Base-by-base conservation (phyloP, 2,888 invertebrate genomes). In the Pocota personata region DNA sequence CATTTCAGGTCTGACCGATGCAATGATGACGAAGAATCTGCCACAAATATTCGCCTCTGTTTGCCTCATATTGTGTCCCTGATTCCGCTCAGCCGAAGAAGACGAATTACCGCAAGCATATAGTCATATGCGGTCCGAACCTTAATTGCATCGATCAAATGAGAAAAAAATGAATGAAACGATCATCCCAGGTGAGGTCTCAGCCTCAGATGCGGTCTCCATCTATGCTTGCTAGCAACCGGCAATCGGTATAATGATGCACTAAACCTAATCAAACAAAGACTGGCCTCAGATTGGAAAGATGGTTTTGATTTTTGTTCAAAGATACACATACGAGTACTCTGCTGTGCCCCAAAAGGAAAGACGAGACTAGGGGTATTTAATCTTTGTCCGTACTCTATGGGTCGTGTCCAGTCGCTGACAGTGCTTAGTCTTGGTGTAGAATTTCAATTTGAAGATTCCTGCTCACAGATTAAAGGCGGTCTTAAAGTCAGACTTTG, bases 41-140 rank as follows among this genome's bases (percentile, higher is more conserved):
- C 82, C 71, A 72, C 82, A 82, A 60, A 72, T 60, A 82, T 78
- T 78, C 72, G 60, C 79, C 78, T 72, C 71, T 64, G 50, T 66
- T 82, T 78, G 52, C 66, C 62, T 62, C 75, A 82, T 30, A 62
- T 76, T 62, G 19, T 55, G 83, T 78, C 83, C 79, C 79, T 78
- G 83, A 79, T 48, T 77, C 71, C 78, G 37, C 35, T 48, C 5
- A 37, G 57, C 16, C 69, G 37, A 52, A 62, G 80, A 60, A 75
- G 64, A 82, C 43, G n/a, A 10, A 57, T 50, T 1, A 6, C 21
- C 24, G 24, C 10, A 24, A 2, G 66, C 66, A 66, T 19, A 46
- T 37, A 35, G 48, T 67, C 57, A 67, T 58, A 66, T 57, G 64
- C 75, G 55, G 46, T 64, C 57, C 57, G 57, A 37, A 27, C 64